Percentiles rank a stretch among this genome's conserved stretches.
Conservation (phyloP, 92 coral and sea anemone species). For the Actinernus sp. region DNA sequence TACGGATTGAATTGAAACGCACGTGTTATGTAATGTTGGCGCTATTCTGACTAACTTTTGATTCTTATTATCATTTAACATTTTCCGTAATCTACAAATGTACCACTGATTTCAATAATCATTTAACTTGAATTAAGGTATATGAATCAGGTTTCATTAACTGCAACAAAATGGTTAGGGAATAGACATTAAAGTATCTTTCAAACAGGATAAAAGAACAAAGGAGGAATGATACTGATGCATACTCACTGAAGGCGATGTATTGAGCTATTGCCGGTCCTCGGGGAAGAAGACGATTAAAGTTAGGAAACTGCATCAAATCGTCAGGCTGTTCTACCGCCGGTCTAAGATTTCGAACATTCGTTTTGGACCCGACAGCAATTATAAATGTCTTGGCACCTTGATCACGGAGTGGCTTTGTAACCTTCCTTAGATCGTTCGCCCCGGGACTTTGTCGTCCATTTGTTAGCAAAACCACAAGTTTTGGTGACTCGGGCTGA, state of each 20-base stretch:
- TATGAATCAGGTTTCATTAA: too few species aligned
- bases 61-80: too few species aligned
- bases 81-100: too few species aligned
- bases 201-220: too few species aligned
- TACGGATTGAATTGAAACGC: too few species aligned
- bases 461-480: slow-evolving; percentile 73
- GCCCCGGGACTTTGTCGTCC: slow-evolving; percentile 48
- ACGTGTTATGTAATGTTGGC: too few species aligned
- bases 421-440: slow-evolving; percentile 25
- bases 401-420: slow-evolving; percentile 51
- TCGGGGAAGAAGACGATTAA: slow-evolving; percentile 7
- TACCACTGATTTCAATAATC: too few species aligned
- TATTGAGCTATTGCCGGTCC: slow-evolving; percentile 17
- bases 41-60: too few species aligned
- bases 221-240: neutral
- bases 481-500: slow-evolving; percentile 65
- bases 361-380: slow-evolving; percentile 41
- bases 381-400: slow-evolving; percentile 70
- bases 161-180: neutral
- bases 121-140: too few species aligned
- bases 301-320: slow-evolving; percentile 18
- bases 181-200: too few species aligned
- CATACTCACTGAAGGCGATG: slow-evolving; percentile 16
- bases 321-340: slow-evolving; percentile 32
- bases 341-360: slow-evolving; percentile 20